A percentile compares a stretch with the other conserved stretches of the same genome.
These are phyloP conservation scores for Catocala fraxini DNA, from an alignment of 2,888 invertebrate species.

Conservation along the genomic window DNA sequence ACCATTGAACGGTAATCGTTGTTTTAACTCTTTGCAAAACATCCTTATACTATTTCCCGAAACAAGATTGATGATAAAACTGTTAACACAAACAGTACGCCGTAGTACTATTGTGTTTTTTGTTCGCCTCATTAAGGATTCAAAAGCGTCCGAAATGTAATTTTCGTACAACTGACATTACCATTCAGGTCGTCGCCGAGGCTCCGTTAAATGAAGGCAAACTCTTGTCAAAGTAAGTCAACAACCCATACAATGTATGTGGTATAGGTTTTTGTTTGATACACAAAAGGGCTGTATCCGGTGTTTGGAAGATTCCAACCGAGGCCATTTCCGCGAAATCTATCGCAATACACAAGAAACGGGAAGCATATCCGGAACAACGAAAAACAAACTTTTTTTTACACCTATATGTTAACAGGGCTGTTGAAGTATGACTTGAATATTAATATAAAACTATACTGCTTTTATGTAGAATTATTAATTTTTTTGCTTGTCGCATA, in stretches of 20 bases:
- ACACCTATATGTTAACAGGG: slow-evolving; percentile 63
- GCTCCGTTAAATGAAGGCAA: slow-evolving; percentile 69
- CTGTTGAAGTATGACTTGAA: slow-evolving; percentile 43
- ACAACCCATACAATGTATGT: slow-evolving; percentile 69
- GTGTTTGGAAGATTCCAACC: slow-evolving; percentile 69
- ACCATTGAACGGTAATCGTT: slow-evolving; percentile 47
- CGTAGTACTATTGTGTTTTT: slow-evolving; percentile 50
- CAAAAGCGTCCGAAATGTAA: slow-evolving; percentile 59
- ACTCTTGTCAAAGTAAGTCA: slow-evolving; percentile 70
- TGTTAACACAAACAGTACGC: slow-evolving; percentile 37
- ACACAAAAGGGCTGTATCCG: slow-evolving; percentile 85
- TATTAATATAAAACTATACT: not conserved
- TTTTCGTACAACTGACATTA: slow-evolving; percentile 66
- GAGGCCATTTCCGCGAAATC: slow-evolving; percentile 81
- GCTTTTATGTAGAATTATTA: not conserved
- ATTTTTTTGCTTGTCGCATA: not conserved
- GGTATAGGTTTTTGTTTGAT: slow-evolving; percentile 70
- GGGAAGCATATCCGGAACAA: slow-evolving; percentile 86
- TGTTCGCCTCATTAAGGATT: slow-evolving; percentile 59
- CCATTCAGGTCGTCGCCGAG: slow-evolving; percentile 59
- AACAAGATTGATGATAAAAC: slow-evolving; percentile 36
- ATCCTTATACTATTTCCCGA: slow-evolving; percentile 36
- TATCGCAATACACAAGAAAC: slow-evolving; percentile 82
- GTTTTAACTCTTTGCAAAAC: slow-evolving; percentile 41
- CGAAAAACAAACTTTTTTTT: slow-evolving; percentile 73